Percentiles rank a stretch among this genome's conserved stretches.
Evolutionary conservation across 2,888 invertebrate species (phyloP).

Genomic region (Sphaerophoria taeniata): DNA sequence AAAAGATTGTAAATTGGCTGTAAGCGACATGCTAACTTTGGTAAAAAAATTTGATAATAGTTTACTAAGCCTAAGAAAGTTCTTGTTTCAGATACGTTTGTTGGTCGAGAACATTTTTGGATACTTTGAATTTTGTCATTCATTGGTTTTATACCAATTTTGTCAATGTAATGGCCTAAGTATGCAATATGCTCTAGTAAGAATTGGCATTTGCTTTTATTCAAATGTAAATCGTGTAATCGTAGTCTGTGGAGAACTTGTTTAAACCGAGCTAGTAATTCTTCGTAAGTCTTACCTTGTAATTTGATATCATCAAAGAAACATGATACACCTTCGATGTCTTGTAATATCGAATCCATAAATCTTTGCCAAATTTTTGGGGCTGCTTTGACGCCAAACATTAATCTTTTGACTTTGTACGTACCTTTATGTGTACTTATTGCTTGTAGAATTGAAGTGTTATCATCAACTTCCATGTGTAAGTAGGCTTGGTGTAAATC

Average conservation of each 20-base stretch:
- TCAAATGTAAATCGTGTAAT: conserved; percentile 7
- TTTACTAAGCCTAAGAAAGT: conserved; percentile 55
- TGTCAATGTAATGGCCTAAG: conserved; percentile 55
- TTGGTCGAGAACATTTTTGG: conserved; percentile 73
- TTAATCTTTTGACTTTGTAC: too few species aligned
- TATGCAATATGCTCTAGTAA: conserved; percentile 47
- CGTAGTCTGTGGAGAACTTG: conserved; percentile 28
- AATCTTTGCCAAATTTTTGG: conserved; percentile 18
- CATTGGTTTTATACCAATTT: conserved; percentile 72
- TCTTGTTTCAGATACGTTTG: conserved; percentile 64
- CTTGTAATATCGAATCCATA: conserved; percentile 9
- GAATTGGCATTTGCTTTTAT: too few species aligned
- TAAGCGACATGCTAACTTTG: background rate
- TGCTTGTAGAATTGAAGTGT: too few species aligned
- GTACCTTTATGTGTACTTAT: too few species aligned
- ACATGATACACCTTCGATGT: conserved; percentile 19
- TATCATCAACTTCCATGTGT: too few species aligned
- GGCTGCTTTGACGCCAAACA: too few species aligned
- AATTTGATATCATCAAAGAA: conserved; percentile 24
- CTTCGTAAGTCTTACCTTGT: background rate
- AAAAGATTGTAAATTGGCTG: too few species aligned
- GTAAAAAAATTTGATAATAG: conserved; percentile 65
- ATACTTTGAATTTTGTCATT: conserved; percentile 76
- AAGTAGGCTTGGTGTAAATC: conserved; percentile 22
- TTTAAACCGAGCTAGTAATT: conserved; percentile 39